Base-by-base conservation (phyloP, 2,888 invertebrate species). In the Nemapogon koenigi region DNA sequence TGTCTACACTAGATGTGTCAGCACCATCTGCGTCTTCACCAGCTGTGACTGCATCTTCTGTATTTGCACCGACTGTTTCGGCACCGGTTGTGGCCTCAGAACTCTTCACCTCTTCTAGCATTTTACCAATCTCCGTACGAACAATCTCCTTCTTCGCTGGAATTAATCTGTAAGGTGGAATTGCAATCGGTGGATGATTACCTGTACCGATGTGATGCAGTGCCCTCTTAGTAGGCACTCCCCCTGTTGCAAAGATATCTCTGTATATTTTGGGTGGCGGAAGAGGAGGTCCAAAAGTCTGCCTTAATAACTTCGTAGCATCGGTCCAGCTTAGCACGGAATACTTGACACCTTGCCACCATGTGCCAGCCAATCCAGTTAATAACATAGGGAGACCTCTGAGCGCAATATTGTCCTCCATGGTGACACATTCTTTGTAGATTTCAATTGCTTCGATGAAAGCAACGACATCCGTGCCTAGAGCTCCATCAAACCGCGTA, bases 21-120 rank as follows among this genome's bases (percentile, higher is more conserved):
- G 47, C 38, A 8, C 47, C 51, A 26, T 45, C 18, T 31, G 44
- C 45, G 6, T 49, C 51, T 8, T 31, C 38, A 13, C 45, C 38
- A 16, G 35, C 37, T 3, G 45, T 28, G 18, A 50, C 50, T 3
- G 40, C 41, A 10, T 42, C 38, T n/a, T 46, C 38, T 10, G 59
- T 59, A 31, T 59, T 33, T 4, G 19, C 62, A 26, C 49, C 47
- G n/a, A n/a, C n/a, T n/a, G n/a, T n/a, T n/a, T n/a, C n/a, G n/a
- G n/a, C 11, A 39, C 46, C 41, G 51, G 26, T 25, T 51, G 40
- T 35, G 41, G 45, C 16, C 10, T 10, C 22, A 7, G 6, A 22
- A 10, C 22, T 2, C 7, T 16, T 14, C 7, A 19, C 19, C 7
- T 16, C 25, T 35, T 47, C 48, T n/a, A n/a, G n/a, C n/a, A n/a